Evolutionary conservation across 2,888 invertebrate genomes (phyloP), one percentile per base, ranked within the genome.

Genomic region (Athetis lepigone): DNA sequence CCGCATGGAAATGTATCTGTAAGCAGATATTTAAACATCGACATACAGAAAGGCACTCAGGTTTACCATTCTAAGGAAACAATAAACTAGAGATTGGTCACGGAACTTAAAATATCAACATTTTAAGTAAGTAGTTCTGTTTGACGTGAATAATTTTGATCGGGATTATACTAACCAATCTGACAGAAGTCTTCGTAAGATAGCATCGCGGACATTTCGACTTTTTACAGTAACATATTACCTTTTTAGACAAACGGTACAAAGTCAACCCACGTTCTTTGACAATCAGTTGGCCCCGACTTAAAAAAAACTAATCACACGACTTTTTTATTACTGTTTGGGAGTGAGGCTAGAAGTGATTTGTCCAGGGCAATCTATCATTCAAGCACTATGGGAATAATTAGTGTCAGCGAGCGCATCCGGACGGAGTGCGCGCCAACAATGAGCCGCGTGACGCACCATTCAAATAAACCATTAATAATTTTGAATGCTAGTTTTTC

Each of bases 381-480:
- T 93, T 93, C 92, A 90, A 90, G 88, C 90, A 92, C 92, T 92
- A 94, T 93, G 93, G 87, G 91, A 94, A 95, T 95, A 95, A 95
- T 95, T 95, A 95, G 94, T 94, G 94, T 94, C 94, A 95, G 89
- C 90, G 89, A 77, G 85, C 89, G 93, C 92, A 94, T 95, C 94
- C 94, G 93, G 94, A 88, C 90, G 83, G 85, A 85, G 88, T 85
- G 88, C 83, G 86, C 88, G 91, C 91, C 89, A 93, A 94, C 94
- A 94, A 94, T 94, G 90, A 92, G 82, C 88, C 86, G 85, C 79
- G 89, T 90, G 93, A 93, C 93, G 90, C 92, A 88, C 90, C 93
- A 92, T 94, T 93, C 94, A 94, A 93, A 94, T 91, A 94, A 92
- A 94, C 89, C 94, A 95, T 95, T 95, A 94, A 95, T 95, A 92